Base-by-base conservation (phyloP, 1,140 invertebrate species). In the Steinernema khuongi region DNA sequence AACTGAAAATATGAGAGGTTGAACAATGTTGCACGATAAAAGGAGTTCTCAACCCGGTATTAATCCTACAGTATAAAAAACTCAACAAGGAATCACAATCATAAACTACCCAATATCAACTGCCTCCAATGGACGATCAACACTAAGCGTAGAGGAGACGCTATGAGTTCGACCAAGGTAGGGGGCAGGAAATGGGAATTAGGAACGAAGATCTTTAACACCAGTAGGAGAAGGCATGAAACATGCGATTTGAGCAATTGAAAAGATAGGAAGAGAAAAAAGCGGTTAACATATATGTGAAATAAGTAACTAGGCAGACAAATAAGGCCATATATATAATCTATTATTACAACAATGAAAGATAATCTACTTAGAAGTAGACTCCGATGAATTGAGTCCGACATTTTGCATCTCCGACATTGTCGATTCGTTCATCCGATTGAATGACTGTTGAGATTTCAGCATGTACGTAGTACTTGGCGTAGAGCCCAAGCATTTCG, bases 381-480 rank as follows among this genome's bases (percentile, higher is more conserved):
- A 41, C 36, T 41, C 50, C 50, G 14, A n/a, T 22, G 50, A 22
- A 4, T 60, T 26, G 50, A 31, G 14, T 4, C 80, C 77, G n/a
- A 82, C 66, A 17, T 67, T 78, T 67, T 80, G 77, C 41, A 81
- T 71, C 50, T 81, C 83, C 1, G 81, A 81, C 22, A 78, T 78
- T 17, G 74, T 79, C 19, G 81, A 83, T 72, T 83, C 81, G 17
- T 74, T 70, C 74, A 83, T 83, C 26, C 83, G 74, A 68, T 83
- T 83, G 76, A 83, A 83, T 1, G 81, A 83, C 71, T 81, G 76
- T 33, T 83, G 74, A 26, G 82, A 84, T 70, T 82, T 83, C 18
- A 83, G 75, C 81, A 83, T 83, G 67, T 83, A 83, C n/a, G 81
- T 83, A 17, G 81, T 83, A 31, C 70, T 75, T 1, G 81, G 72